Percentiles rank a stretch among this genome's conserved stretches.
Evolutionary conservation across 2,797 vertebrate genomes (phyloP).

Genomic region (Fringilla coelebs): DNA sequence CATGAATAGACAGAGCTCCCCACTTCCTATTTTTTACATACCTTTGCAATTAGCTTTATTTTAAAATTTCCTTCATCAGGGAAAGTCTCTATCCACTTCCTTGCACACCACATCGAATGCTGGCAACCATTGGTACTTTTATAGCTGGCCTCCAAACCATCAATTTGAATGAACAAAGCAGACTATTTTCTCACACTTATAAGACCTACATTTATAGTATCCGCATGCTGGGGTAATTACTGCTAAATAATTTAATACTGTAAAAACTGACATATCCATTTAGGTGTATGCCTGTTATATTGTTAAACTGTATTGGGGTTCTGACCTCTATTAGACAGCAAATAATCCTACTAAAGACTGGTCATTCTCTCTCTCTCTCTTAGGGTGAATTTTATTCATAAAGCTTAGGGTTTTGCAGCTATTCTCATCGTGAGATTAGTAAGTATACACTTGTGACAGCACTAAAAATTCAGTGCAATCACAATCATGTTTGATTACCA

Average conservation of each 20-base stretch:
- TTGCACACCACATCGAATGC: neutral
- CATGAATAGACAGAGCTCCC: neutral
- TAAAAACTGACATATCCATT: conserved; percentile 75
- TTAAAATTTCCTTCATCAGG: neutral
- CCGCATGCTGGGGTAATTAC: conserved; percentile 74
- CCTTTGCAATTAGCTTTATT: neutral
- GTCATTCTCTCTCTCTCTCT: conserved; percentile 56
- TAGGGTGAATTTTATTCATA: conserved; percentile 52
- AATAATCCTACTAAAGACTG: conserved; percentile 72
- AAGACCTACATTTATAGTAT: conserved; percentile 72
- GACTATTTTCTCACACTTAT: conserved; percentile 67
- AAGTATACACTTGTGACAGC: conserved; percentile 51
- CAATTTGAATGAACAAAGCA: conserved; percentile 71
- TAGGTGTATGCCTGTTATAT: conserved; percentile 70
- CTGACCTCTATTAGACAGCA: conserved; percentile 74
- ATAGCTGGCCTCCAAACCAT: conserved; percentile 53
- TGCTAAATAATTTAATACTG: conserved; percentile 77
- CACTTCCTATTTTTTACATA: neutral
- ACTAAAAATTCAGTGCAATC: conserved; percentile 61
- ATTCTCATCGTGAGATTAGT: conserved; percentile 37
- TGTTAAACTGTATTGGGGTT: conserved; percentile 73
- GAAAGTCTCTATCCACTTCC: neutral
- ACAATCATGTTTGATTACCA: conserved; percentile 67
- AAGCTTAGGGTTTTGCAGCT: conserved; percentile 44
- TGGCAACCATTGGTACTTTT: conserved; percentile 25